Evolutionary conservation across 2,797 vertebrate species (phyloP).

Genomic region (Channallabes apus): DNA sequence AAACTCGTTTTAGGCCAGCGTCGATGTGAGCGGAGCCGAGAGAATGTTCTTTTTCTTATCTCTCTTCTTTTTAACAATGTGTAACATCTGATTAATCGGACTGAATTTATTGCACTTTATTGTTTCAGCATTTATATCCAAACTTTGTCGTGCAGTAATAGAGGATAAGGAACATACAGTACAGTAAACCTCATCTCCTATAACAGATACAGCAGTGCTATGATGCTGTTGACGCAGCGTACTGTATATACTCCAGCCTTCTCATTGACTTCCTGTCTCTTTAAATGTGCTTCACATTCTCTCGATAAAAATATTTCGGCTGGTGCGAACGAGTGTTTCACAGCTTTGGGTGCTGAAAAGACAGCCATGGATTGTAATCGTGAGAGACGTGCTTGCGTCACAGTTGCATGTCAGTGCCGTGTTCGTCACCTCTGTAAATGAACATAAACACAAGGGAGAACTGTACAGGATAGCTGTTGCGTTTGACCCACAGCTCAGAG

Average conservation of each 20-base stretch:
- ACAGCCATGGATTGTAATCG: background rate
- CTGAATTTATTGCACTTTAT: too few relatives aligned
- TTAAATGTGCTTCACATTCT: background rate
- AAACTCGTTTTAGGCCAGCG: background rate
- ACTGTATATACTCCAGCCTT: too few relatives aligned
- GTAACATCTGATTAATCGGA: background rate
- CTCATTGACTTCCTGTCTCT: background rate
- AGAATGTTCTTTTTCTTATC: background rate
- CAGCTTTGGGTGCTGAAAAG: background rate
- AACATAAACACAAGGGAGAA: background rate
- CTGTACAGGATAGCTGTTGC: background rate
- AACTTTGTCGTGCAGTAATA: too few relatives aligned
- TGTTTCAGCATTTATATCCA: too few relatives aligned
- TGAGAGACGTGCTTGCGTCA: background rate
- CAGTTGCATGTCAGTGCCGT: background rate
- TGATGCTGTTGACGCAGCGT: too few relatives aligned
- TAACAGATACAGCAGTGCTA: too few relatives aligned
- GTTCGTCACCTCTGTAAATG: background rate
- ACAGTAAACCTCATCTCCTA: too few relatives aligned
- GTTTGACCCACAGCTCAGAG: background rate
- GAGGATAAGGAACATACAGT: too few relatives aligned
- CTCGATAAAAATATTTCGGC: background rate
- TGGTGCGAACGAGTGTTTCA: background rate
- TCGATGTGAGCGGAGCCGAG: background rate
- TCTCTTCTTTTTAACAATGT: background rate